Evolutionary conservation across 1,140 invertebrate species (phyloP).

Genomic region (Rhyzopertha dominica): DNA sequence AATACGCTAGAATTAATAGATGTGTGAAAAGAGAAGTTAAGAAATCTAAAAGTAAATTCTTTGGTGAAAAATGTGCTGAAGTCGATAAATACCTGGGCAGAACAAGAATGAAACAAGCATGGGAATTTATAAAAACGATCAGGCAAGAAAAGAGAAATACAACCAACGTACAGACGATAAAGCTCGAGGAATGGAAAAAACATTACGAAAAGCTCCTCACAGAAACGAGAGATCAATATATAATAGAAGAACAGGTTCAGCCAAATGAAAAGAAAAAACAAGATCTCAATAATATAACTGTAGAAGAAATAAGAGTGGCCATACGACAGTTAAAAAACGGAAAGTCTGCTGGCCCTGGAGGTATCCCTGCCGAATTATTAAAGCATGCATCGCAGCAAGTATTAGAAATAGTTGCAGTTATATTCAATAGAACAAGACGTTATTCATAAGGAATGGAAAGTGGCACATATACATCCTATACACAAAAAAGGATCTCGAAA

Average conservation of each 20-base stretch:
- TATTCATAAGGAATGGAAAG: too few species aligned
- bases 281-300: neutral
- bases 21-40: too few species aligned
- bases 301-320: constrained; percentile 1
- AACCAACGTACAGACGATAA: constrained; percentile 5
- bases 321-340: constrained; percentile 1
- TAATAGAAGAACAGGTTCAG: constrained; percentile 1
- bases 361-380: constrained; percentile 1
- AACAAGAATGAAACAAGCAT: constrained; percentile 5
- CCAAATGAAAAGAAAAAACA: constrained; percentile 1
- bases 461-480: too few species aligned
- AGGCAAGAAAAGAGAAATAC: neutral
- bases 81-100: constrained; percentile 1
- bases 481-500: too few species aligned
- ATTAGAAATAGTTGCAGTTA: too few species aligned
- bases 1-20: too few species aligned
- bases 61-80: constrained; percentile 3
- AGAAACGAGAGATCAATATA: constrained; percentile 3
- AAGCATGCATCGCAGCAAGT: constrained; percentile 4
- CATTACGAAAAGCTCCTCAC: neutral
- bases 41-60: too few species aligned
- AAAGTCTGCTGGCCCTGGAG: constrained; percentile 3
- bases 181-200: constrained; percentile 1
- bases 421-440: too few species aligned
- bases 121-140: neutral